Base-by-base conservation (phyloP, 2,113 vertebrate genomes). In the Bubo scandiacus region DNA sequence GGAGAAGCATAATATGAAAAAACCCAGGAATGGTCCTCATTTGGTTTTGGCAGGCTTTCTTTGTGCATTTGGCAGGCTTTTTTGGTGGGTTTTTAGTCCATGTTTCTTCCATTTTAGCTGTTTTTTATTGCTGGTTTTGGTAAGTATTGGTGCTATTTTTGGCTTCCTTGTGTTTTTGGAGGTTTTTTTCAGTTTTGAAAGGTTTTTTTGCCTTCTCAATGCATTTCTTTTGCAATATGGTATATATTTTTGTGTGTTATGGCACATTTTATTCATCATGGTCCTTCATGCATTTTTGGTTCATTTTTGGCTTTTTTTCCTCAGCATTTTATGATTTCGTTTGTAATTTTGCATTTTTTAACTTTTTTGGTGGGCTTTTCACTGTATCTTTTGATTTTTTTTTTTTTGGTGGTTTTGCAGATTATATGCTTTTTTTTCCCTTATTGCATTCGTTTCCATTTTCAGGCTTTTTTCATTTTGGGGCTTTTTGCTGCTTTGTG, bases 11-110 rank as follows among this genome's bases (percentile, higher is more conserved):
- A 29, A 63, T 10, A 8, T 2, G 15, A 57, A 55, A 52, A 27
- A 73, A 9, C 0, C 0, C 8, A 58, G 27, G 42, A 72, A 21
- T 30, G 10, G 32, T 17, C 16, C 42, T 59, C 1, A 0, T 4
- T 63, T 14, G 4, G 4, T 38, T 81, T 55, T 68, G 16, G 11
- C 34, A 26, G 32, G 17, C 22, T 42, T 77, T 7, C 38, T 59
- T 59, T 3, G 4, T 55, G 36, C 27, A 86, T 36, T 27, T 73
- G 32, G 22, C 32, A 86, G 19, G 3, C 4, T 58, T 54, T 29
- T 42, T 26, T 21, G 15, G 6, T 67, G 36, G 15, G 1, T 1
- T 57, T 84, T 62, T 34, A 29, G 25, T 54, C 15, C 27, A 10
- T 0, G 1, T 7, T n/a, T 45, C 29, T 79, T 75, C 9, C 12